Conservation (phyloP, 2,113 vertebrate genomes). For the Neodontobutis hainanensis region DNA sequence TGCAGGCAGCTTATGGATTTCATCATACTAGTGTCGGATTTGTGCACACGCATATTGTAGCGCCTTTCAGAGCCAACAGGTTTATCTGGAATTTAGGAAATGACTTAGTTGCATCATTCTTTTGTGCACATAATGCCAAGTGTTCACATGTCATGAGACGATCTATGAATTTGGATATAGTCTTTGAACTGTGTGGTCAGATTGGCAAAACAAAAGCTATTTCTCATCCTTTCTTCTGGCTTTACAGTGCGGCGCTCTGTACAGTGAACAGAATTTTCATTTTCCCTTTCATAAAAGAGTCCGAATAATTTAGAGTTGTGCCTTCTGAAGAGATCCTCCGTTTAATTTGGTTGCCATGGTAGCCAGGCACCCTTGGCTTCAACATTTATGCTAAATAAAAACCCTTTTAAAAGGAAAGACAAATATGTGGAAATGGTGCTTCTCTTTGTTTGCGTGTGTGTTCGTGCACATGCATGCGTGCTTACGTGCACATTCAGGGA, state of each 20-base stretch:
- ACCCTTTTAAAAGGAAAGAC: slow-evolving; percentile 83
- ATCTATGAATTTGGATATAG: slow-evolving; percentile 59
- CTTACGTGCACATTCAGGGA: background rate
- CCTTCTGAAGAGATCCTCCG: slow-evolving; percentile 83
- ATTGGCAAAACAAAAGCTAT: slow-evolving; percentile 46
- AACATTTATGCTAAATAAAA: slow-evolving; percentile 87
- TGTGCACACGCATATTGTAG: slow-evolving; percentile 53
- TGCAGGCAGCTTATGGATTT: slow-evolving; percentile 65
- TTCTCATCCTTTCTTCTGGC: slow-evolving; percentile 38
- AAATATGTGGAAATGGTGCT: slow-evolving; percentile 80
- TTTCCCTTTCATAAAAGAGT: slow-evolving; percentile 77
- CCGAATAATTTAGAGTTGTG: slow-evolving; percentile 84
- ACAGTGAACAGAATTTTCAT: slow-evolving; percentile 67
- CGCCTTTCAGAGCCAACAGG: slow-evolving; percentile 57
- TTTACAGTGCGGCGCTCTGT: slow-evolving; percentile 62
- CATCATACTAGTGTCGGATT: slow-evolving; percentile 62
- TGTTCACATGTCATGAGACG: slow-evolving; percentile 58
- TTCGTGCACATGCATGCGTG: slow-evolving; percentile 6
- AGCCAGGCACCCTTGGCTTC: slow-evolving; percentile 84
- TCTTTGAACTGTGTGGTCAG: slow-evolving; percentile 61
- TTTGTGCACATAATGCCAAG: slow-evolving; percentile 57
- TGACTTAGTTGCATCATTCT: slow-evolving; percentile 64
- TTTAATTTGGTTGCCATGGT: slow-evolving; percentile 87
- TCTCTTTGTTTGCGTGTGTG: slow-evolving; percentile 68
- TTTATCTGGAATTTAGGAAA: slow-evolving; percentile 58